phyloP scores from a whole-genome alignment of 2,888 invertebrate species.

The Callimorpha dominula region DNA sequence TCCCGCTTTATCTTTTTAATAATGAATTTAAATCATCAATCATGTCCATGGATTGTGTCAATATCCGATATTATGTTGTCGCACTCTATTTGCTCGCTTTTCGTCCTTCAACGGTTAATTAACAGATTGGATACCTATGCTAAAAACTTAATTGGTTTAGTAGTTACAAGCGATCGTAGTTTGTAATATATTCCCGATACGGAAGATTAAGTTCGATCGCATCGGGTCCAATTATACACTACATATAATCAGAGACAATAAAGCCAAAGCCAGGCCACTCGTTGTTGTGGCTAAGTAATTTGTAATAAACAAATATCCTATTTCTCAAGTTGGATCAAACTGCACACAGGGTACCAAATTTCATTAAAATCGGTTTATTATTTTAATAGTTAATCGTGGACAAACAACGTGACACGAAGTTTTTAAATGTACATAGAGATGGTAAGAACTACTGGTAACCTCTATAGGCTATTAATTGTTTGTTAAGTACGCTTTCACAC shows the following conservation, averaged over 20 bases:
- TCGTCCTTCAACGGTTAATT: constrained; percentile 41
- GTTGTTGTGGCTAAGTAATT: too few species aligned
- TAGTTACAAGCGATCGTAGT: constrained; percentile 18
- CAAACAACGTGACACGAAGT: too few species aligned
- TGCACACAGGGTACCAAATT: too few species aligned
- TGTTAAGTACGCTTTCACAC: too few species aligned
- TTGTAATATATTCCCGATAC: constrained; percentile 5
- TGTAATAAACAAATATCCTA: too few species aligned
- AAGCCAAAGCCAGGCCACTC: not conserved
- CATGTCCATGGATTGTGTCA: constrained; percentile 58
- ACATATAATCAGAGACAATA: not conserved
- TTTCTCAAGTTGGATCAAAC: too few species aligned
- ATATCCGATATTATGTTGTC: constrained; percentile 51
- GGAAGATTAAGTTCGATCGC: not conserved
- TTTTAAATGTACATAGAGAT: too few species aligned
- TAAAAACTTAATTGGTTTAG: constrained; percentile 25
- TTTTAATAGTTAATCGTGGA: too few species aligned
- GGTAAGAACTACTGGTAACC: too few species aligned
- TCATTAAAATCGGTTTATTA: too few species aligned
- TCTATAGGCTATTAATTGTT: too few species aligned
- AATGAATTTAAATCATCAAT: constrained; percentile 75
- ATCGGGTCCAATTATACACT: not conserved
- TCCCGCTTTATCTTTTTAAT: constrained; percentile 74
- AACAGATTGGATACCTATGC: constrained; percentile 25
- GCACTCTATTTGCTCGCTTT: constrained; percentile 34